Evolutionary conservation across 1,140 invertebrate species (phyloP), one percentile per base, ranked within the genome.

Genomic region (Lethocerus indicus): DNA sequence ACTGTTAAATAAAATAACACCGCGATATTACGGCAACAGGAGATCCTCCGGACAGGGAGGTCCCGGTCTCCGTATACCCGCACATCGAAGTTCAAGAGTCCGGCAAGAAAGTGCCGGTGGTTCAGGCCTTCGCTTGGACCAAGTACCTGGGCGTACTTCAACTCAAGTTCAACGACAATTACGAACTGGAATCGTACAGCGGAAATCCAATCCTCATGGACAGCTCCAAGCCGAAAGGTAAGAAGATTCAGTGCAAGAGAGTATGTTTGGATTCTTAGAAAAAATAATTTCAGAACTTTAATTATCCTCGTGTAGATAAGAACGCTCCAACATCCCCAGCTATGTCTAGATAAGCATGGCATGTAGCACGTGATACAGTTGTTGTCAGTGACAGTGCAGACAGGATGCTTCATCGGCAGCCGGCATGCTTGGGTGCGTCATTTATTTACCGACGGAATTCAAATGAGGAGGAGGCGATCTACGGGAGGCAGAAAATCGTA

Each of bases 81-180:
- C 79, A 73, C 0, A 51, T 81, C 26, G 72, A 92, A 0, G 68
- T 65, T 1, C 83, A 90, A 62, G 27, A 60, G 0, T 78, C 68
- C 43, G 82, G 83, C 0, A 77, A 76, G 59, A 70, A 71, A 49
- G 83, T 83, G 1, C 81, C 87, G 0, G 86, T 90, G 1, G 88
- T 93, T 0, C 90, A 94, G 65, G 88, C 87, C 2, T 93, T 83
- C 59, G 84, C 86, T 0, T 90, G 83, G 60, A 91, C 88, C 1
- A 93, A 94, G 67, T 94, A 94, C 63, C 64, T 94, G 21, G 90
- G 90, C 0, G 73, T 79, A 58, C 61, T 94, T 3, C 71, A 76
- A 27, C 53, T 86, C 0, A 64, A 70, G 23, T 90, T 93, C 60
- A 72, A 93, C 63, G 60, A 65, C 0, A 56, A 74, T 2, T 87